phyloP scores from a whole-genome alignment of 64 coral and sea anemone genomes.

The Acropora yongei region DNA sequence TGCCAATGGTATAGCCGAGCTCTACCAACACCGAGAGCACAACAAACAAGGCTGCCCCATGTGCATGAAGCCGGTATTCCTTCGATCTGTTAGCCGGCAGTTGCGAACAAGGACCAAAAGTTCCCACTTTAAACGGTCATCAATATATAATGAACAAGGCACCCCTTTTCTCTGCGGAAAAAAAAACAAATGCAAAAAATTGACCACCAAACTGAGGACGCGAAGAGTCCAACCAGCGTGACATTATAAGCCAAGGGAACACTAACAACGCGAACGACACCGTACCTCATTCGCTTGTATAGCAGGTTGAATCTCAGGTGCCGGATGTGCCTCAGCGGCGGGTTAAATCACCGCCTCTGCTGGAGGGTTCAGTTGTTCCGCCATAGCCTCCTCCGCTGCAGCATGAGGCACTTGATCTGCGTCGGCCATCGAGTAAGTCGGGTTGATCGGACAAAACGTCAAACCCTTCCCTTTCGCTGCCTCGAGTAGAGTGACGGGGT shows the following conservation, averaged over 20 bases:
- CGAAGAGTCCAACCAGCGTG: background rate
- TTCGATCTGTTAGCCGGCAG: background rate
- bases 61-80: background rate
- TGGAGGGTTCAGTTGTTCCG: too few species aligned
- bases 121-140: constrained; percentile 31
- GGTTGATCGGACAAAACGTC: too few species aligned
- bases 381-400: too few species aligned
- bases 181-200: background rate
- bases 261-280: background rate
- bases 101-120: constrained; percentile 1
- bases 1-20: constrained; percentile 43
- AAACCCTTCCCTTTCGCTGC: too few species aligned
- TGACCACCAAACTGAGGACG: background rate
- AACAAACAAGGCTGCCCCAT: background rate
- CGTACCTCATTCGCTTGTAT: background rate
- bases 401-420: too few species aligned
- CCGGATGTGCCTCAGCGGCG: background rate
- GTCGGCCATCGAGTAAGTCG: too few species aligned
- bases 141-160: constrained; percentile 43
- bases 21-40: constrained; percentile 12
- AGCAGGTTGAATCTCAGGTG: background rate
- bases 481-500: too few species aligned
- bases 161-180: constrained; percentile 3
- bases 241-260: background rate
- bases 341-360: too few species aligned